Evolutionary conservation across 1,140 invertebrate species (phyloP), one percentile per base, ranked within the genome.

Genomic region (Brachionus asplanchnoidis): DNA sequence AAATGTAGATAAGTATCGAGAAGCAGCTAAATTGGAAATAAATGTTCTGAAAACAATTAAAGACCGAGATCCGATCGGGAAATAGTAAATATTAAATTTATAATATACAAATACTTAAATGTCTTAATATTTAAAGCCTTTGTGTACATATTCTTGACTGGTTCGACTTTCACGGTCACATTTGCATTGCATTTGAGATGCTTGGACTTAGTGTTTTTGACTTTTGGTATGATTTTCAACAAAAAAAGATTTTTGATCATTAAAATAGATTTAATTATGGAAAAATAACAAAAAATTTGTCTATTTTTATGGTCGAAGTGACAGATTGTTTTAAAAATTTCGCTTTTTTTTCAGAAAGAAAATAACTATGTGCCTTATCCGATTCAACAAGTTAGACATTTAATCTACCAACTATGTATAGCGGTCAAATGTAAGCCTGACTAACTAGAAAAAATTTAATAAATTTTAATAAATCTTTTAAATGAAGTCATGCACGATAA

Each of bases 101-200:
- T 68, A 77, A 20, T 50, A 50, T 23, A 50, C 53, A 78, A 44
- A 56, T 80, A 11, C 14, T 20, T 23, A 28, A 53, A 50, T 28
- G 26, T 3, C 2, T 73, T 42, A 42, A 20, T n/a, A 78, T 60
- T 40, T 17, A 85, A 87, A 92, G 91, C 88, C 92, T 98, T 87
- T 99, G 97, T 91, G 97, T 99, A 32, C 95, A 95, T 90, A 97
- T 99, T 95, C 91, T 98, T 87, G 95, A 98, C 90, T 98, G 96
- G 95, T 99, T 99, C 90, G 96, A 99, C 90, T 99, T 97, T 89
- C 95, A 97, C 91, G 97, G 97, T 14, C 97, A 99, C 89, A 97
- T 99, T 93, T 99, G 97, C 90, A 96, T 99, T 88, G 95, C 95
- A 85, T 99, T 99, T 91, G 96, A 99, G 91, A 96, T 99, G 94